A percentile compares a stretch with the other conserved stretches of the same genome.
Evolutionary conservation across 1,140 invertebrate species (phyloP).

Genomic region (Cecropterus lyciades): DNA sequence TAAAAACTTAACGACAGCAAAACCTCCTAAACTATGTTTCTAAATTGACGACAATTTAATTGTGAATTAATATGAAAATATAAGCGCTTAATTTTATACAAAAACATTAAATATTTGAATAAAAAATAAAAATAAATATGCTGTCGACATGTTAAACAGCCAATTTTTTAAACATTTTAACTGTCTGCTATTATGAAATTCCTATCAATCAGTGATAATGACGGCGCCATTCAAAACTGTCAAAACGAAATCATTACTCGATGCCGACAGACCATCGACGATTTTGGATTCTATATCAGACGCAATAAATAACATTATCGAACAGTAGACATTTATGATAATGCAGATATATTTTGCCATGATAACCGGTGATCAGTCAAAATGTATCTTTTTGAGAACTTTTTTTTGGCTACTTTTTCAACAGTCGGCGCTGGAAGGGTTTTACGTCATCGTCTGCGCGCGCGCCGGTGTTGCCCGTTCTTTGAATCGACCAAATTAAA

Average conservation of each 20-base stretch:
- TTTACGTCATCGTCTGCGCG: slow-evolving; percentile 72
- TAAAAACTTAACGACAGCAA: too few species aligned
- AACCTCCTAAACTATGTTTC: too few species aligned
- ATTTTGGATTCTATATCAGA: slow-evolving; percentile 2
- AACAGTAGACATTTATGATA: slow-evolving; percentile 2
- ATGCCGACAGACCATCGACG: too few species aligned
- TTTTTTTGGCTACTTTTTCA: slow-evolving; percentile 42
- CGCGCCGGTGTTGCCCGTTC: slow-evolving; percentile 46
- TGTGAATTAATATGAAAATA: too few species aligned
- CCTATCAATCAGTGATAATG: not conserved
- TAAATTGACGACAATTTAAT: too few species aligned
- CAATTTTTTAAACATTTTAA: not conserved
- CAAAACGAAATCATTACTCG: slow-evolving; percentile 19
- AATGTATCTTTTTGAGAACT: slow-evolving; percentile 47
- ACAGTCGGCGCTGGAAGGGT: slow-evolving; percentile 44
- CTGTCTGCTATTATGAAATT: slow-evolving; percentile 7
- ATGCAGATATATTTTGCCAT: slow-evolving; percentile 26
- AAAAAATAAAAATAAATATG: too few species aligned
- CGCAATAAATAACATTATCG: slow-evolving; percentile 6
- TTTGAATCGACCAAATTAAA: slow-evolving; percentile 50
- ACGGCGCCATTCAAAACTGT: slow-evolving; percentile 19
- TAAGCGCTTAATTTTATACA: too few species aligned
- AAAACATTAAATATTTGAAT: too few species aligned
- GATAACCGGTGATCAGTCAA: slow-evolving; percentile 51
- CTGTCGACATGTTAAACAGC: not conserved